Evolutionary conservation across 2,888 invertebrate genomes (phyloP).

Genomic region (Spodoptera littoralis): DNA sequence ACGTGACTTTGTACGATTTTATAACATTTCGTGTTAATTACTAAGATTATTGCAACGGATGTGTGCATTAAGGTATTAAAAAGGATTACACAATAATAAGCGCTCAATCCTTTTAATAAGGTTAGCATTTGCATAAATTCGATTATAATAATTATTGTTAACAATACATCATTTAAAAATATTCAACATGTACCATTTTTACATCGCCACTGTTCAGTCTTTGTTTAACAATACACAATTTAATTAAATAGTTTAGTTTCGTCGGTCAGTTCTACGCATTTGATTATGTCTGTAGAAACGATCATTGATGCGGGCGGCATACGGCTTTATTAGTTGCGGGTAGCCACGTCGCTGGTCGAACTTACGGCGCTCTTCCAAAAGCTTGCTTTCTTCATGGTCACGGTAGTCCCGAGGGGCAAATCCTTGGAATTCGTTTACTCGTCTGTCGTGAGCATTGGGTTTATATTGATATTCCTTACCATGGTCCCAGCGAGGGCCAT

Average conservation of each 20-base stretch:
- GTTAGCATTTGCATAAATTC: slow-evolving; percentile 34
- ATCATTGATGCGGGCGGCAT: slow-evolving; percentile 44
- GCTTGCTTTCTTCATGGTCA: slow-evolving; percentile 37
- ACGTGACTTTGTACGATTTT: slow-evolving; percentile 11
- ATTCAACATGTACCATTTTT: slow-evolving; percentile 37
- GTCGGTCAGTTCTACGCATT: slow-evolving; percentile 10
- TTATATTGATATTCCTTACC: slow-evolving; percentile 6
- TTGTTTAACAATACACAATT: slow-evolving; percentile 13
- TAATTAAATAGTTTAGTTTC: slow-evolving; percentile 22
- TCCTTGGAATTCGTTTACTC: neutral
- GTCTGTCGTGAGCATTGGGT: slow-evolving; percentile 7
- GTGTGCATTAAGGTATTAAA: neutral
- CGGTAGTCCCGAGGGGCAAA: slow-evolving; percentile 21
- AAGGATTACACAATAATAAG: slow-evolving; percentile 32
- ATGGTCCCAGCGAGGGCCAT: slow-evolving; percentile 36
- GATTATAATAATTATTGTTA: slow-evolving; percentile 25
- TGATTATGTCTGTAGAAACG: slow-evolving; percentile 45
- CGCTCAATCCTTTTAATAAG: slow-evolving; percentile 41
- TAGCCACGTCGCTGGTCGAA: slow-evolving; percentile 42
- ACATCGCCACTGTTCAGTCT: slow-evolving; percentile 43
- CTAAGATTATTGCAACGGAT: slow-evolving; percentile 1
- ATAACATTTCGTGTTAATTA: slow-evolving; percentile 3
- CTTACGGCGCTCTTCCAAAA: slow-evolving; percentile 36
- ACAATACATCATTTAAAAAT: slow-evolving; percentile 35
- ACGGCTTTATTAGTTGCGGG: slow-evolving; percentile 28